phyloP scores from a whole-genome alignment of 2,797 vertebrate species.

The Platalea minor region DNA sequence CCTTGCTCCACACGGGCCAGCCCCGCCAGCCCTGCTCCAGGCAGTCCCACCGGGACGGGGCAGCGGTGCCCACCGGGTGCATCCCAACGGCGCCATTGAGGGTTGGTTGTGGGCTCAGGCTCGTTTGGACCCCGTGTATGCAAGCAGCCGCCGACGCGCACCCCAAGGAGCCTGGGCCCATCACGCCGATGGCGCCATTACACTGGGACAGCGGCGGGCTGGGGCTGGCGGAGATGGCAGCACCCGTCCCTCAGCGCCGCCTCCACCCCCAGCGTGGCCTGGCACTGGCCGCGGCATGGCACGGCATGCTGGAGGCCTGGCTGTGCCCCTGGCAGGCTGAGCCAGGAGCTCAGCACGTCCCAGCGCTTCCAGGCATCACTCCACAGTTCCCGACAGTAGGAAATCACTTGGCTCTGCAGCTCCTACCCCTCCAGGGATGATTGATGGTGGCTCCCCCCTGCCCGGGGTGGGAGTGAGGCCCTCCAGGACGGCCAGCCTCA shows the following conservation, averaged over 20 bases:
- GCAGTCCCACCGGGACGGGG: not conserved
- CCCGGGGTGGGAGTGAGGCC: accelerated
- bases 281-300: not conserved
- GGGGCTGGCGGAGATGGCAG: not conserved
- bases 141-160: accelerated
- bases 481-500: not conserved
- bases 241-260: accelerated
- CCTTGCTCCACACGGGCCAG: accelerated
- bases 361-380: not conserved
- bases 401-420: not conserved
- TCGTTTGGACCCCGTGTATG: accelerated
- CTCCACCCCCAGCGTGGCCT: not conserved
- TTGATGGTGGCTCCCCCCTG: not conserved
- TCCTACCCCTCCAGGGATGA: not conserved
- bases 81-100: accelerated
- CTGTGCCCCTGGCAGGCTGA: not conserved
- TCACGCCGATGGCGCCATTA: accelerated
- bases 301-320: not conserved
- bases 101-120: not conserved
- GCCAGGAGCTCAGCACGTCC: not conserved
- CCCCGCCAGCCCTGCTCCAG: no score
- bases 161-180: not conserved
- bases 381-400: not conserved
- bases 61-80: accelerated
- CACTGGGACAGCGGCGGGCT: accelerated